Base-by-base conservation (phyloP, 2,797 vertebrate species). In the Numenius phaeopus region DNA sequence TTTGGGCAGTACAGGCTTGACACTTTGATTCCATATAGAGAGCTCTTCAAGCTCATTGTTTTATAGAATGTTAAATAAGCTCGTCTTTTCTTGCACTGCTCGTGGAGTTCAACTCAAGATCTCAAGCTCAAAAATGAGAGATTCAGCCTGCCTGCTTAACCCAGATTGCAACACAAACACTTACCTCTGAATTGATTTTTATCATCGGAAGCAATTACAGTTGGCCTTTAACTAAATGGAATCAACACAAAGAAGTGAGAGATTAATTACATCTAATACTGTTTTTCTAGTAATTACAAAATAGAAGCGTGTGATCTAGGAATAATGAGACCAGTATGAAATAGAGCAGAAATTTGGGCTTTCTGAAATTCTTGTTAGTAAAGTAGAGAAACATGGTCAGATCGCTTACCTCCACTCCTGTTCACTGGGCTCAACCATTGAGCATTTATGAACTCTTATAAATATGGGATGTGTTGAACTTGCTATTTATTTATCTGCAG, bases 231-330 rank as follows among this genome's bases (percentile, higher is more conserved):
- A 85, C 37, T 91, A 58, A 79, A 66, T 32, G 39, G 10, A 73
- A 87, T 89, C 71, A 88, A 64, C 12, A 61, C 40, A 83, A 91
- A 85, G 44, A 89, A 87, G 46, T 57, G 78, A 83, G 59, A 78
- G 40, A 77, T 85, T 77, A 89, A 75, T 92, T 88, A 65, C 13
- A 37, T 67, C 89, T 42, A 61, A 34, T 72, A 47, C 47, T 73
- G 14, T 29, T 94, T 89, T 94, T 83, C 40, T 88, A 88, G 46
- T 90, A 84, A 87, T 79, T 89, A 49, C 44, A 66, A 87, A 94
- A 78, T n/a, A 62, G 22, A n/a, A 70, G 16, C 0, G 0, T 71
- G 5, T 39, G 54, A 81, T 86, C 29, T 78, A 76, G 62, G 44
- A 89, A 69, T 86, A 95, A 82, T 47, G 37, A 86, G 50, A 88